Evolutionary conservation across 2,113 vertebrate genomes (phyloP).

Genomic region (Gavialis gangeticus): DNA sequence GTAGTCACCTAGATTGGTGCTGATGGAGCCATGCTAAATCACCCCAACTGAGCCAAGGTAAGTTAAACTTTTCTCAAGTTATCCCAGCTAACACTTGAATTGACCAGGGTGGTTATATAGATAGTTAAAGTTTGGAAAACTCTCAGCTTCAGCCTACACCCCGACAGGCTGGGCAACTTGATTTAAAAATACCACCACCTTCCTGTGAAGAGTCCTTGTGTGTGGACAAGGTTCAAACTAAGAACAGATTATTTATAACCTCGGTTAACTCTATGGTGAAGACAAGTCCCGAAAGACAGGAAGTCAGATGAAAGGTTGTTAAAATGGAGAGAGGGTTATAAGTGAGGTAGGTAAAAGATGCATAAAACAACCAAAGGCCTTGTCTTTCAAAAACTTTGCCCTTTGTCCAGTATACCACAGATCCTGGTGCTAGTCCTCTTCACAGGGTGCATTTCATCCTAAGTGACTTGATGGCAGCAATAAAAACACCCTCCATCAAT

Average conservation of each 20-base stretch:
- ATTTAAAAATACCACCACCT: not conserved
- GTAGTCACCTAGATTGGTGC: not conserved
- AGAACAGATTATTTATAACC: not conserved
- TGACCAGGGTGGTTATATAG: too few relatives aligned
- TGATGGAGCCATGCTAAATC: not conserved
- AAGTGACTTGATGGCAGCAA: not conserved
- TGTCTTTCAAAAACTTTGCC: accelerated
- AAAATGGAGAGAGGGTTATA: not conserved
- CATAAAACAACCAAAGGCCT: not conserved
- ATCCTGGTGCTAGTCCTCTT: not conserved
- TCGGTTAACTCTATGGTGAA: accelerated
- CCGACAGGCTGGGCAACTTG: not conserved
- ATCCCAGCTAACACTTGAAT: not conserved
- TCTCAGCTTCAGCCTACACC: too few relatives aligned
- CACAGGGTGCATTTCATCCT: not conserved
- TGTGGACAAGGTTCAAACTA: not conserved
- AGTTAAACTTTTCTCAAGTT: not conserved
- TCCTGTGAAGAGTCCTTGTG: not conserved
- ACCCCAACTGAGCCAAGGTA: not conserved
- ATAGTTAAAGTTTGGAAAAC: too few relatives aligned
- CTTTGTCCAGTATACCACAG: accelerated
- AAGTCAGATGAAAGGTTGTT: not conserved
- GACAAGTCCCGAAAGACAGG: not conserved
- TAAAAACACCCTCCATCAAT: accelerated
- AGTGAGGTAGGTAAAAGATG: not conserved